phyloP scores from a whole-genome alignment of 2,113 vertebrate genomes.

The Osmerus eperlanus region DNA sequence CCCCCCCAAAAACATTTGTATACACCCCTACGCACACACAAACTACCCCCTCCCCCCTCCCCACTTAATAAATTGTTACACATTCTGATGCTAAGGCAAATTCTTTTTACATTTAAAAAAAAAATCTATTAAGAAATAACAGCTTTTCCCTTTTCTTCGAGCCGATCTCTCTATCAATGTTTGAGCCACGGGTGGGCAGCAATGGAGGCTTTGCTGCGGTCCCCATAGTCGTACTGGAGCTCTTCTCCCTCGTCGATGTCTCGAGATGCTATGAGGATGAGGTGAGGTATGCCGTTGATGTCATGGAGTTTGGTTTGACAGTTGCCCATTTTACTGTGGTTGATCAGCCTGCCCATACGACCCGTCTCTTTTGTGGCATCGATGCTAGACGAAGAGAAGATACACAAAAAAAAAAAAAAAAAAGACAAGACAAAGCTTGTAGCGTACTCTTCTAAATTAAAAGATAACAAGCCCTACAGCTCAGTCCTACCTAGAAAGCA shows the following conservation, averaged over 20 bases:
- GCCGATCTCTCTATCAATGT: conserved; percentile 67
- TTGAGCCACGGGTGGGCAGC: conserved; percentile 95
- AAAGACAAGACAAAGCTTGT: no score
- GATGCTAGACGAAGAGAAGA: conserved; percentile 71
- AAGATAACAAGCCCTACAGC: no score
- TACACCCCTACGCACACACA: conserved; percentile 10
- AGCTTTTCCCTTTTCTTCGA: conserved; percentile 42
- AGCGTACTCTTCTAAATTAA: no score
- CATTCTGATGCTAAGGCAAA: conserved; percentile 70
- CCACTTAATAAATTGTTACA: conserved; percentile 37
- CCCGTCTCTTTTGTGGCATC: conserved; percentile 89
- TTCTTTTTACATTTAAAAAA: conserved; percentile 58
- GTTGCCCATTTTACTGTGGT: conserved; percentile 96
- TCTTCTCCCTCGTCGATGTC: conserved; percentile 92
- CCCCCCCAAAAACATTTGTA: not conserved
- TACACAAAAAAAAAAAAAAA: not conserved
- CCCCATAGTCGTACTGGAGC: conserved; percentile 94
- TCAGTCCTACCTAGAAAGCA: no score
- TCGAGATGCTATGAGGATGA: conserved; percentile 91
- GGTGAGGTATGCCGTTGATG: conserved; percentile 87
- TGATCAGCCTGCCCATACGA: conserved; percentile 89
- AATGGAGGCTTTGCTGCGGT: conserved; percentile 90
- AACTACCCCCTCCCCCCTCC: conserved; percentile 8
- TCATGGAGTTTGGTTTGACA: conserved; percentile 97
- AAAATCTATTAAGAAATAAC: conserved; percentile 48